Conservation (phyloP, 2,797 vertebrate genomes). For the Sebastes nivosus region DNA sequence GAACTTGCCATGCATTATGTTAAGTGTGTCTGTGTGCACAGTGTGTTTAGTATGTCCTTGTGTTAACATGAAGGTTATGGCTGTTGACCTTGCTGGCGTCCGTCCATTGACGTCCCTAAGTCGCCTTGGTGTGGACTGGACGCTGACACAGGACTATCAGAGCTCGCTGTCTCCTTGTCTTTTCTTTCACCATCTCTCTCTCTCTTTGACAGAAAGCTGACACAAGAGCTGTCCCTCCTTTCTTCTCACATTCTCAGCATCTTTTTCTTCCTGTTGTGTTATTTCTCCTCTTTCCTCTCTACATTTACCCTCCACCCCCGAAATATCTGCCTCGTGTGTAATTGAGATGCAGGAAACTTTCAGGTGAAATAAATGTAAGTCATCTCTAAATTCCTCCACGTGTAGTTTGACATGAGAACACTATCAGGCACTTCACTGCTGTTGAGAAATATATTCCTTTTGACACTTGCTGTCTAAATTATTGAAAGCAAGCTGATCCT, state of each 20-base stretch:
- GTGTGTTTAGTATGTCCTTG: background rate
- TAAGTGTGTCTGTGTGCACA: slow-evolving; percentile 11
- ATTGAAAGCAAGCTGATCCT: background rate
- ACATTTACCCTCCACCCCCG: background rate
- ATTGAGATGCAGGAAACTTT: background rate
- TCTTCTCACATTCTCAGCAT: slow-evolving; percentile 14
- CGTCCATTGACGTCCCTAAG: slow-evolving; percentile 51
- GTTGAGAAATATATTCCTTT: background rate
- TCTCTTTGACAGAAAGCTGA: slow-evolving; percentile 52
- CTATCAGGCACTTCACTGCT: background rate
- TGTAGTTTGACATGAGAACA: background rate
- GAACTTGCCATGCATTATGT: slow-evolving; percentile 21
- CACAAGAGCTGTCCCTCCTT: slow-evolving; percentile 8
- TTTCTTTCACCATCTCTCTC: slow-evolving; percentile 16
- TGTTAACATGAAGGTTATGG: slow-evolving; percentile 49
- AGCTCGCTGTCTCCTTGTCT: slow-evolving; percentile 37
- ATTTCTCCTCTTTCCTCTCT: background rate
- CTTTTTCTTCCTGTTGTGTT: background rate
- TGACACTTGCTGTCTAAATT: background rate
- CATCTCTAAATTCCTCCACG: background rate
- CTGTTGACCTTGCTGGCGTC: slow-evolving; percentile 62
- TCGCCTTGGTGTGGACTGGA: slow-evolving; percentile 48
- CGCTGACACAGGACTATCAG: slow-evolving; percentile 66
- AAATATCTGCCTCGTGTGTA: background rate
- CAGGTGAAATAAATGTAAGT: background rate